Base-by-base conservation (phyloP, 2,797 vertebrate genomes). In the Vespertilio murinus region DNA sequence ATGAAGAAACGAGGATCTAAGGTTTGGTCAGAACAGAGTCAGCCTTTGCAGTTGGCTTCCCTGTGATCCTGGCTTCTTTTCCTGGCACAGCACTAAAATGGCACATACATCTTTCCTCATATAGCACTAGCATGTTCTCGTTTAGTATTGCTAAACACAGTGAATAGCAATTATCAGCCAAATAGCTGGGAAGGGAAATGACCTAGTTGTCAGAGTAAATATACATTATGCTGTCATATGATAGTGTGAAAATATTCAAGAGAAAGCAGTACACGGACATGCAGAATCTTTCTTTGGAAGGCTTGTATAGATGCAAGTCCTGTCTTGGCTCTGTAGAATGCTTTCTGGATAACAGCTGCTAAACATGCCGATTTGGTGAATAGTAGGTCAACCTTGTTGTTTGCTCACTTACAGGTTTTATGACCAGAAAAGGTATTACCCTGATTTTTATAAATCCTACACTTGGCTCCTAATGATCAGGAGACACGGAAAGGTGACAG, bases 171-270 rank as follows among this genome's bases (percentile, higher is more conserved):
- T 49, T 69, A 96, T 82, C 94, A 95, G 59, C 3, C 61, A 97
- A 94, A 96, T 97, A 96, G 95, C 96, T 97, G 92, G 93, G 92
- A 97, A 96, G 64, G 95, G 96, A 97, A 97, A 94, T 17, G 96
- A 88, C 97, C 81, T 90, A 96, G 96, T 95, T 97, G 96, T 97
- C 97, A 96, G 81, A 96, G 93, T 97, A 96, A 97, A 95, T 59
- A 70, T 87, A 77, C 85, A 79, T 91, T 96, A 96, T 96, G 85
- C 91, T 97, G 84, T 64, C 91, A 83, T 74, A 30, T 88, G 54
- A 71, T 85, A 84, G 94, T 94, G 25, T 94, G 49, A 92, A 95
- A 96, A 96, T 94, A 95, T 93, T 94, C 80, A 75, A 85, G 67
- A 91, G 74, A 78, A 89, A 38, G 0, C 69, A 73, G 4, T 84